Percentiles rank a stretch among this genome's conserved stretches.
Conservation (phyloP, 2,113 vertebrate species). For the Hemiscyllium ocellatum region DNA sequence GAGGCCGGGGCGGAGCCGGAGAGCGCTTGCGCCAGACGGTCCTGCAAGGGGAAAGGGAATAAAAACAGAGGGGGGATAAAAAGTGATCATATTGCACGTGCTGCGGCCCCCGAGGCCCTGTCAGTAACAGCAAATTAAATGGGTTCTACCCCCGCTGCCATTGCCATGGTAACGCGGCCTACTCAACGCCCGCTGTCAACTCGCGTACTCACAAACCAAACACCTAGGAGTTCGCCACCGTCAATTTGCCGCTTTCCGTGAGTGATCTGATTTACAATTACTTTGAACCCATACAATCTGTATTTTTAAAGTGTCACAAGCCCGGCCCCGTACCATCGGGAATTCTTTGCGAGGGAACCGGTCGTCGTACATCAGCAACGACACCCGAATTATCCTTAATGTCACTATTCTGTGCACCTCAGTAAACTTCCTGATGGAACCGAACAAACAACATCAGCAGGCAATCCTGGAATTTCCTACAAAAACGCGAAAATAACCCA, state of each 20-base stretch:
- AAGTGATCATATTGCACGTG: not conserved
- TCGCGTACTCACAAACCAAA: not conserved
- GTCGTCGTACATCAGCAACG: not conserved
- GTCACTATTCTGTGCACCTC: not conserved
- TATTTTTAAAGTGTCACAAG: not conserved
- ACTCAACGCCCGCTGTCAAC: not conserved
- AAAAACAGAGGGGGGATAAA: not conserved
- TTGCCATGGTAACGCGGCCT: not conserved
- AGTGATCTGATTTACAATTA: not conserved
- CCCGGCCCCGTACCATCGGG: not conserved
- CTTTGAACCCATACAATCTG: not conserved
- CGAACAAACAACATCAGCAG: not conserved
- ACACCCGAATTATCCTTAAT: not conserved
- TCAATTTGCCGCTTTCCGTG: not conserved
- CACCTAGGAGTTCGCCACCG: not conserved
- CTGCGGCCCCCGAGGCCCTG: not conserved
- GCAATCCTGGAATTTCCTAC: too few species aligned
- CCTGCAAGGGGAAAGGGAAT: not conserved
- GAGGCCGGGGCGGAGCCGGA: not conserved
- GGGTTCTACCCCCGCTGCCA: not conserved
- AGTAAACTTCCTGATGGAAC: not conserved
- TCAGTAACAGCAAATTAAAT: not conserved
- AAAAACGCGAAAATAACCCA: too few species aligned
- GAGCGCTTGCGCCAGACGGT: not conserved
- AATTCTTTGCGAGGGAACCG: not conserved